These are phyloP conservation scores for Apistogramma diplotaenia DNA, from an alignment of 2,113 vertebrate species.

Conservation along the genomic window DNA sequence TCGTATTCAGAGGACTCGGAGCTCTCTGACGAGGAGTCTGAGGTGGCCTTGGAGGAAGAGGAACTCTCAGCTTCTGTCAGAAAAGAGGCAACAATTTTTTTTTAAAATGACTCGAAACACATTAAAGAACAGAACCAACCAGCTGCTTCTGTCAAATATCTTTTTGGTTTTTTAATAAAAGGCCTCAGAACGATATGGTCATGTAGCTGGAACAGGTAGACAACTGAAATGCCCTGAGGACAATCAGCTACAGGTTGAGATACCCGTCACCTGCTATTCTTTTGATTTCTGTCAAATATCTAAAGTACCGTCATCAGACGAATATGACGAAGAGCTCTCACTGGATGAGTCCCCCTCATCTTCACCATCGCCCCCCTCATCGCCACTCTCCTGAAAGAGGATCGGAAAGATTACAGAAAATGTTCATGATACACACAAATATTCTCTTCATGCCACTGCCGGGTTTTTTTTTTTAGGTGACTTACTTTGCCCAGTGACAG, in stretches of 20 bases:
- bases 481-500: slow-evolving; percentile 79
- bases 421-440: neutral
- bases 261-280: no score
- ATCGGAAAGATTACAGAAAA: neutral
- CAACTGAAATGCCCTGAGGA: no score
- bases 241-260: no score
- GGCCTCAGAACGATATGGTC: no score
- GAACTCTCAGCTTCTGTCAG: slow-evolving; percentile 77
- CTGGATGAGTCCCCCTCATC: slow-evolving; percentile 78
- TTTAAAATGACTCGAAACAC: neutral
- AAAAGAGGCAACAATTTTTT: neutral
- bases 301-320: slow-evolving; percentile 86
- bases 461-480: accelerated
- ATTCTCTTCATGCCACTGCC: neutral
- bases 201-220: no score
- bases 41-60: slow-evolving; percentile 80
- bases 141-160: neutral
- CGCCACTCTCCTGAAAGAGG: slow-evolving; percentile 55
- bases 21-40: slow-evolving; percentile 82
- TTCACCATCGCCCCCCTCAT: slow-evolving; percentile 63
- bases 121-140: neutral
- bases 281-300: neutral
- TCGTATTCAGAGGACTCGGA: slow-evolving; percentile 88
- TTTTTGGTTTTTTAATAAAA: no score
- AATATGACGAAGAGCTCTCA: slow-evolving; percentile 83